phyloP scores from a whole-genome alignment of 23 tunicate genomes.

The Corella eumyota region DNA sequence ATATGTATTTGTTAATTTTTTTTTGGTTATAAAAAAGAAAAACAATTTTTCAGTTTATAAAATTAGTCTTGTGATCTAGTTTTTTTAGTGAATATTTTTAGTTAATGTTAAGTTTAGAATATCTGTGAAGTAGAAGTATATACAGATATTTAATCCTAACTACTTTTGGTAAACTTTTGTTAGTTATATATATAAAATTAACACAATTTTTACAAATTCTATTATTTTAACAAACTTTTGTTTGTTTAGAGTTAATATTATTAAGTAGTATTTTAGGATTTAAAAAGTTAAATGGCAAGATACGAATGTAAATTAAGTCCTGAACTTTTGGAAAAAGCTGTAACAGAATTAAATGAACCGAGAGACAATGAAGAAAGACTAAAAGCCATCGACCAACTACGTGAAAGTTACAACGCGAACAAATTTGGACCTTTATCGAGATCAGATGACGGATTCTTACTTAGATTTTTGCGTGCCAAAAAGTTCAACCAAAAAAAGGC shows the following conservation, averaged over 20 bases:
- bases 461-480: constrained; percentile 68
- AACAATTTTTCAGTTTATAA: too few species aligned
- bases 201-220: too few species aligned
- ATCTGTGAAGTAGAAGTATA: too few species aligned
- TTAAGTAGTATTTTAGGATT: neutral
- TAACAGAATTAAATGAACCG: constrained; percentile 74
- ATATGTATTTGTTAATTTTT: too few species aligned
- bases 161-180: neutral
- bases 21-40: too few species aligned
- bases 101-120: too few species aligned
- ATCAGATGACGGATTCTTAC: constrained; percentile 50
- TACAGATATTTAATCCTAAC: neutral
- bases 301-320: constrained; percentile 64
- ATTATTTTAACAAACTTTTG: neutral
- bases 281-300: constrained; percentile 5
- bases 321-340: constrained; percentile 73
- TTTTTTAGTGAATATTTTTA: too few species aligned
- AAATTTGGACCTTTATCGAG: constrained; percentile 50
- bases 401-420: constrained; percentile 28
- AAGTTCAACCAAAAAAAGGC: constrained; percentile 88
- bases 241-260: neutral
- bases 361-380: constrained; percentile 54
- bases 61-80: too few species aligned
- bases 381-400: constrained; percentile 66
- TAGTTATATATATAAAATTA: neutral